A percentile compares a stretch with the other conserved stretches of the same genome.
Evolutionary conservation across 2,888 invertebrate genomes (phyloP).

Genomic region (Machimus atricapillus): DNA sequence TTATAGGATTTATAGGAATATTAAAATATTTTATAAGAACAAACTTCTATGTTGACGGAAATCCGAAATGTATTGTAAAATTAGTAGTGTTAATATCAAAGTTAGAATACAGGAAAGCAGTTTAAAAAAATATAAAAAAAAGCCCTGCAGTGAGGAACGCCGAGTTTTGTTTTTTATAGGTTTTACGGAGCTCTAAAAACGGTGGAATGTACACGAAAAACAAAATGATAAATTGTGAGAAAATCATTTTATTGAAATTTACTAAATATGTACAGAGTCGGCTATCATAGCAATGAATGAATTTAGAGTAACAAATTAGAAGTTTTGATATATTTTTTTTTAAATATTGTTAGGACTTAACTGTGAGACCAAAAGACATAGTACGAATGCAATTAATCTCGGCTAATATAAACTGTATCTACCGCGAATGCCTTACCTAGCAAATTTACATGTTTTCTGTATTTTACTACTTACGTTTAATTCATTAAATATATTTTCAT

Average conservation of each 20-base stretch:
- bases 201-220: not conserved
- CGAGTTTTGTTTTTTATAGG: not conserved
- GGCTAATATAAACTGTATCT: slow-evolving; percentile 10
- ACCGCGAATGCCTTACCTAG: not conserved
- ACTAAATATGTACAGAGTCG: slow-evolving; percentile 21
- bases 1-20: no score
- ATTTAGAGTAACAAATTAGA: slow-evolving; percentile 22
- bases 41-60: no score
- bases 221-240: slow-evolving; percentile 11
- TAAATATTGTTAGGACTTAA: slow-evolving; percentile 15
- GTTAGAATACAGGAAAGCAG: no score
- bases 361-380: slow-evolving; percentile 6
- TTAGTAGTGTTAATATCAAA: no score
- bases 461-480: slow-evolving; percentile 12
- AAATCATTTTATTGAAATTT: slow-evolving; percentile 36
- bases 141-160: no score
- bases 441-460: slow-evolving; percentile 23
- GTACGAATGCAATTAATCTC: slow-evolving; percentile 16
- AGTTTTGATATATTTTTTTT: slow-evolving; percentile 3
- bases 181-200: not conserved
- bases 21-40: no score
- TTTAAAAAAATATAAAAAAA: no score
- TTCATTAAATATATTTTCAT: not conserved
- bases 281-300: slow-evolving; percentile 9
- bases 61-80: no score